Evolutionary conservation across 2,888 invertebrate genomes (phyloP).

Genomic region (Pristionchus arcanus): DNA sequence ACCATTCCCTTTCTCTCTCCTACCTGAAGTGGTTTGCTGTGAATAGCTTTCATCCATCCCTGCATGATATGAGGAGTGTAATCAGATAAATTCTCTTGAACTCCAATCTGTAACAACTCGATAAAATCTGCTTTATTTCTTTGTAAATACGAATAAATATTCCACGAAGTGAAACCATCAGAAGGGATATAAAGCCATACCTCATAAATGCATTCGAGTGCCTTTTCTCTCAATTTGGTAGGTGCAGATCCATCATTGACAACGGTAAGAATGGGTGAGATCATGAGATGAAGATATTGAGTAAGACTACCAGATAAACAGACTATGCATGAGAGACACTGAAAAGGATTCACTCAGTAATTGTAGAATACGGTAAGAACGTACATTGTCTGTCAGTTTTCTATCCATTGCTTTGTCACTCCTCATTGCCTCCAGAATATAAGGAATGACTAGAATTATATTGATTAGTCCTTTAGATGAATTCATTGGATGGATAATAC

Average conservation of each 20-base stretch:
- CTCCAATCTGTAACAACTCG: conserved; percentile 86
- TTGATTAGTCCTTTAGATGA: background rate
- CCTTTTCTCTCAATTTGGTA: conserved; percentile 59
- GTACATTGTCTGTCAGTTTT: conserved; percentile 84
- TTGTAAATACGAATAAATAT: no score
- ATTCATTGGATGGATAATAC: background rate
- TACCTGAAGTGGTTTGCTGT: conserved; percentile 62
- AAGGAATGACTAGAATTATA: conserved; percentile 87
- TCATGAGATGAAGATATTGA: conserved; percentile 94
- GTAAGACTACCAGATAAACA: conserved; percentile 96
- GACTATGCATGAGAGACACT: conserved; percentile 89
- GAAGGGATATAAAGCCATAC: no score
- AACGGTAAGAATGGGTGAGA: conserved; percentile 94
- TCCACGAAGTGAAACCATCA: no score
- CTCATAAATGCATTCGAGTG: conserved; percentile 56
- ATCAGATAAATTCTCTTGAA: conserved; percentile 89
- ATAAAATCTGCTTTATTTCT: no score
- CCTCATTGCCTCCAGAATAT: conserved; percentile 91
- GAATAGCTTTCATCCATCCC: conserved; percentile 79
- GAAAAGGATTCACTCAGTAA: background rate
- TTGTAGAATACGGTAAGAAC: background rate
- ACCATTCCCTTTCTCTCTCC: background rate
- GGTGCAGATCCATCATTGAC: conserved; percentile 89
- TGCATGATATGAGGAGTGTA: conserved; percentile 89
- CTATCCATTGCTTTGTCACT: conserved; percentile 88